Base-by-base conservation (phyloP, 2,797 vertebrate species). In the Gymnothorax reevesii region DNA sequence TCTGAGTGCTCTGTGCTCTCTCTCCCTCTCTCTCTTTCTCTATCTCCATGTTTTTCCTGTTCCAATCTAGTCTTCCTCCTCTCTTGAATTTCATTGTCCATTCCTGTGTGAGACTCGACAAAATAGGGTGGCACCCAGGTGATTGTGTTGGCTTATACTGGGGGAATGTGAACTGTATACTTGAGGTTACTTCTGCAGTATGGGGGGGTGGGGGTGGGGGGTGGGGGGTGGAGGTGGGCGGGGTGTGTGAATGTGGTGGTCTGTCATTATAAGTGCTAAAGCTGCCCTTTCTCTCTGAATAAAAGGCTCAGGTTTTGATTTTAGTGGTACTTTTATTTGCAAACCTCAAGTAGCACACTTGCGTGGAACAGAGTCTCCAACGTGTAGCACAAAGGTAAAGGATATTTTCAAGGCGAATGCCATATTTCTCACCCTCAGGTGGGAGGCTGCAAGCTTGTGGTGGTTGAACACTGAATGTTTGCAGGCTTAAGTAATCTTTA, bases 1-100 rank as follows among this genome's bases (percentile, higher is more conserved):
- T 20, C 82, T 82, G 49, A n/a, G 33, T n/a, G 55, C n/a, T 57
- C 22, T 27, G 0, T 33, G 17, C 33, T 79, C 8, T 55, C 33
- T 87, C 57, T 66, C 33, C 66, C 59, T 52, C 49, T 27, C 69
- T 55, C 54, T 85, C 33, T 69, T 22, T 85, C 60, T 71, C n/a
- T 82, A 20, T 52, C 49, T 57, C 22, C 60, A 62, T n/a, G 10
- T 66, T n/a, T 66, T 66, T 9, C n/a, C 62, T n/a, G 0, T 66
- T 7, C 7, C 62, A 6, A 7, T 71, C 79, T 57, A 27, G 5
- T n/a, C 3, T 52, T 20, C 52, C 49, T 15, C 42, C 54, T 22
- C 7, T n/a, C 33, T 42, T 42, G 33, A 42, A 54, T 80, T 55
- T 80, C 10, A 52, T n/a, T 27, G 9, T 79, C 52, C 20, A 79